Conservation (phyloP, 2,888 invertebrate species). For the Uropetala carovei region DNA sequence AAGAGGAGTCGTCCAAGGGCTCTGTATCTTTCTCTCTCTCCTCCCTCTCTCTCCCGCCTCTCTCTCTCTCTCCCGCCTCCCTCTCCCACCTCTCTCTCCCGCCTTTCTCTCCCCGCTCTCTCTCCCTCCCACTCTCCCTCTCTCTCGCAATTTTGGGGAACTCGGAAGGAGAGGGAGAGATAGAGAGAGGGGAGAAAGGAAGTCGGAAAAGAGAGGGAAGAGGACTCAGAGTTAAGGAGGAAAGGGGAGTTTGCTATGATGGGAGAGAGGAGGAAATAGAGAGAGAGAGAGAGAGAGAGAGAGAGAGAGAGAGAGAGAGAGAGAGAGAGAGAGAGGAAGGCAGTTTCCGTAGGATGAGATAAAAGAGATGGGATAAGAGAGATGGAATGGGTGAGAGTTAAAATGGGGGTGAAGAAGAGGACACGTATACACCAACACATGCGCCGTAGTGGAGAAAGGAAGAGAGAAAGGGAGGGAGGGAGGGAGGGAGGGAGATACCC, state of each 20-base stretch:
- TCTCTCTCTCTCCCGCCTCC: too few species aligned
- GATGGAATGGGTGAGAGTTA: background rate
- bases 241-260: background rate
- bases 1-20: background rate
- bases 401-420: too few species aligned
- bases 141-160: background rate
- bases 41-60: too few species aligned
- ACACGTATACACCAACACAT: too few species aligned
- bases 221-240: background rate
- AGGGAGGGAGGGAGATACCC: background rate
- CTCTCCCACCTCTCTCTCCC: too few species aligned
- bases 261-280: background rate
- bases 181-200: background rate
- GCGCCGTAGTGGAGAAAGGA: background rate
- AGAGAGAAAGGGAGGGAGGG: background rate
- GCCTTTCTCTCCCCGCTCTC: too few species aligned
- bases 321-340: background rate
- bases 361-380: background rate
- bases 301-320: background rate
- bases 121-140: too few species aligned
- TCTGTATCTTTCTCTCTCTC: background rate
- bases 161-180: background rate
- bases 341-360: conserved; percentile 24
- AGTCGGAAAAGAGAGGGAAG: background rate
- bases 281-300: background rate